phyloP scores from a whole-genome alignment of 2,888 invertebrate genomes.

The Aricia artaxerxes region DNA sequence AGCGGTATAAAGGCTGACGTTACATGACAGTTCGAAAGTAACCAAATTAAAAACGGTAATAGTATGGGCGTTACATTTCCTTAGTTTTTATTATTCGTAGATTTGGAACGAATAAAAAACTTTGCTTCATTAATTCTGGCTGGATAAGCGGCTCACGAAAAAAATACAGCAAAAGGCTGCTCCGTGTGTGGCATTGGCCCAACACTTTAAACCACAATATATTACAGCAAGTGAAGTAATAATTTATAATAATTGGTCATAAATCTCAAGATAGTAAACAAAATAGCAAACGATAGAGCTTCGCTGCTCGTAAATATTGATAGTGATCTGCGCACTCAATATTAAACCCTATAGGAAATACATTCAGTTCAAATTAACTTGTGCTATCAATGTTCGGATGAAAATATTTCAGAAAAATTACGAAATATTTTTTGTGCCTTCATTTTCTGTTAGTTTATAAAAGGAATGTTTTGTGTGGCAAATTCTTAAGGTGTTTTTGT shows the following conservation, averaged over 20 bases:
- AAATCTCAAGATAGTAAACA: conserved; percentile 28
- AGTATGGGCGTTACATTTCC: too few species aligned
- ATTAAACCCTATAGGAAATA: neutral
- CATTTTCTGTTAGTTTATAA: conserved; percentile 11
- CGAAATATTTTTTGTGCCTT: conserved; percentile 14
- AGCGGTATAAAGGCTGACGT: too few species aligned
- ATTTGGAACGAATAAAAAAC: too few species aligned
- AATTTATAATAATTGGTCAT: conserved; percentile 28
- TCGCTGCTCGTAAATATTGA: conserved; percentile 20
- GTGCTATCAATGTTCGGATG: neutral
- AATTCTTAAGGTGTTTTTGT: neutral
- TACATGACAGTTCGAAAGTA: too few species aligned
- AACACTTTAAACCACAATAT: neutral
- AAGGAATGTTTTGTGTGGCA: neutral
- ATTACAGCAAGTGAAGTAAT: conserved; percentile 1
- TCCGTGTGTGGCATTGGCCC: neutral
- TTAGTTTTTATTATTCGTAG: too few species aligned
- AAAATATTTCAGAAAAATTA: conserved; percentile 8
- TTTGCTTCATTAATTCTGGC: neutral
- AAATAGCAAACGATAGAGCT: conserved; percentile 22
- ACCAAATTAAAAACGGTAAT: too few species aligned
- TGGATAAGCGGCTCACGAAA: too few species aligned
- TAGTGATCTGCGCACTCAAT: neutral
- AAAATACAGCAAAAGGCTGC: neutral
- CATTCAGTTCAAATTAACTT: neutral